phyloP scores from a whole-genome alignment of 2,888 invertebrate genomes.

The Chironomus tentans region DNA sequence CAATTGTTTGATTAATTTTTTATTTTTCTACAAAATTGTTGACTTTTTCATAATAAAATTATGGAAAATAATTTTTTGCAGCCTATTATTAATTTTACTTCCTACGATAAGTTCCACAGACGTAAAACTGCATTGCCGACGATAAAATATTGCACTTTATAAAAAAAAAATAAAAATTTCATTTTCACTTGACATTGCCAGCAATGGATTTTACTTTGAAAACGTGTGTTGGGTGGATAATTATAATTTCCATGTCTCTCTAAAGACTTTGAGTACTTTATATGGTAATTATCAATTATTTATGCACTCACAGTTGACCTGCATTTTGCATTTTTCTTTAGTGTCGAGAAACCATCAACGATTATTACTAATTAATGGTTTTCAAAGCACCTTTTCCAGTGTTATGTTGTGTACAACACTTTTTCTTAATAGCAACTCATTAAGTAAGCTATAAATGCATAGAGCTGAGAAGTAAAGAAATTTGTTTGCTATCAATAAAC shows the following conservation, averaged over 20 bases:
- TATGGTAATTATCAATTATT: constrained; percentile 4
- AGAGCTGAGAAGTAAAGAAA: no score
- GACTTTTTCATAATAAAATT: neutral
- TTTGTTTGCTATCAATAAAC: neutral
- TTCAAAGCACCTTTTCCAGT: neutral
- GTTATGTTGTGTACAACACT: neutral
- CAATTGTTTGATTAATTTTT: neutral
- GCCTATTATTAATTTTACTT: neutral
- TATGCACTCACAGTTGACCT: neutral
- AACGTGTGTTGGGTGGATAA: neutral
- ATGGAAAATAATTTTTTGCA: neutral
- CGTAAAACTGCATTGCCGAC: neutral
- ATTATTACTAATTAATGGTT: constrained; percentile 9
- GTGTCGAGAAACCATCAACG: neutral
- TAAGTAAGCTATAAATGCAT: no score
- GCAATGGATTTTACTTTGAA: no score
- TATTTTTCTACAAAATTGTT: neutral
- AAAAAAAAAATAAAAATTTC: no score
- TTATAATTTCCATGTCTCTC: neutral
- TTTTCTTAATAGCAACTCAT: no score
- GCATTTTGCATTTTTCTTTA: neutral
- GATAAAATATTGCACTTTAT: neutral
- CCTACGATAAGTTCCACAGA: neutral
- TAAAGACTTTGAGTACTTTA: neutral
- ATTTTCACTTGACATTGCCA: neutral